Evolutionary conservation across 1,140 invertebrate species (phyloP), one percentile per base, ranked within the genome.

Genomic region (Drosophila arizonae): DNA sequence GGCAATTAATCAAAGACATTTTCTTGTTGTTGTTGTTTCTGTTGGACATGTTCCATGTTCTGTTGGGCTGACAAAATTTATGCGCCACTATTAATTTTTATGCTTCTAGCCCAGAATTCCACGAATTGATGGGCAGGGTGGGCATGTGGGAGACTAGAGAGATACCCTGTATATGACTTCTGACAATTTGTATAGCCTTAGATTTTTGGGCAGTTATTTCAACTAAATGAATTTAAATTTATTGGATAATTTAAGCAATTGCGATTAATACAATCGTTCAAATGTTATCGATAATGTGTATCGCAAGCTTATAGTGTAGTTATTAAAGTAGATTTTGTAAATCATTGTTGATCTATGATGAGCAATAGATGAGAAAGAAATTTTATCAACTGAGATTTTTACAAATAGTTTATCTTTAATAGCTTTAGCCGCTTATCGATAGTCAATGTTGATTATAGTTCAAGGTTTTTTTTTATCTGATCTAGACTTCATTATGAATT

Each of bases 61-160:
- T 66, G 62, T 33, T 54, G 26, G 63, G 10, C 63, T 66, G 26
- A 64, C 60, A 74, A 74, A 74, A 77, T 77, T 74, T 77, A 74
- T 77, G 72, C 52, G 52, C 33, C 45, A 54, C 58, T 67, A 73
- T 72, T 73, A 69, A 74, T 77, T 74, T 62, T 74, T 57, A 63
- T 76, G 65, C 30, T 74, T 30, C 63, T 63, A 41, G 63, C 70
- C 52, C 11, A 10, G 52, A 69, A 65, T 77, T 77, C 75, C 45
- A 33, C 50, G 75, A 77, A 77, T 74, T 70, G 57, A 72, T 30
- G 69, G 36, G 33, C 13, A 26, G 15, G 10, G 28, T 15, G 21
- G 6, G 33, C 48, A 21, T 39, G 11, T 41, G 26, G 6, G 30
- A 6, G 6, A 17, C 56, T 15, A 5, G 10, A 0, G 9, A 24